Base-by-base conservation (phyloP, 2,113 vertebrate genomes). In the Alectura lathami region DNA sequence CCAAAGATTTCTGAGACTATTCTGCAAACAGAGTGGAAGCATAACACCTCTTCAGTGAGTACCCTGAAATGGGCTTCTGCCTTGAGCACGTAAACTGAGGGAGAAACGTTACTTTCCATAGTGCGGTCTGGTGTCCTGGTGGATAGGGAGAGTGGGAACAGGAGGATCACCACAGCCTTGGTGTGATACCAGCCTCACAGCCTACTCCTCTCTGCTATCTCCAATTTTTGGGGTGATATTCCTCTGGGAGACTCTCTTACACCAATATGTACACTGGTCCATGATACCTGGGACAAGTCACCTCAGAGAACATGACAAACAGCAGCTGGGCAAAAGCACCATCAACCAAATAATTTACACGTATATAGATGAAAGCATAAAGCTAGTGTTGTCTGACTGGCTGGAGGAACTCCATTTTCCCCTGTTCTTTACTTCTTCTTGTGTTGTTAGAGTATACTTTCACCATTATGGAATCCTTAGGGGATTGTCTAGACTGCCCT, bases 161-260 rank as follows among this genome's bases (percentile, higher is more conserved):
- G 32, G 6, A 72, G n/a, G 20, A 56, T 22, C 27, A 4, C 11
- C 17, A 43, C 32, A 50, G 22, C 29, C 13, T 59, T 59, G 14
- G 8, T 56, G 6, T 7, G 4, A 40, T 62, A 24, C 4, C 20
- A 73, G 0, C 7, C 34, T 82, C 15, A 13, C 5, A 53, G 8
- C 18, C 36, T 60, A 6, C 15, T 29, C 17, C 15, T 66, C n/a
- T 53, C 27, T 47, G 1, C 11, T 86, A 2, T 29, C 18, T 87
- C 9, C 8, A 24, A 63, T 62, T 64, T 57, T 51, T 40, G 5
- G 9, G 63, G 38, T 74, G 50, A 47, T 56, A 23, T 26, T 40
- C 11, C 32, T 66, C 13, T 50, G 38, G 18, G 38, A 77, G 4
- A 23, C 11, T 73, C 6, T 87, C 34, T 82, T 75, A 42, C 11